phyloP scores from a whole-genome alignment of 2,888 invertebrate species.

The Odontomyia ornata region DNA sequence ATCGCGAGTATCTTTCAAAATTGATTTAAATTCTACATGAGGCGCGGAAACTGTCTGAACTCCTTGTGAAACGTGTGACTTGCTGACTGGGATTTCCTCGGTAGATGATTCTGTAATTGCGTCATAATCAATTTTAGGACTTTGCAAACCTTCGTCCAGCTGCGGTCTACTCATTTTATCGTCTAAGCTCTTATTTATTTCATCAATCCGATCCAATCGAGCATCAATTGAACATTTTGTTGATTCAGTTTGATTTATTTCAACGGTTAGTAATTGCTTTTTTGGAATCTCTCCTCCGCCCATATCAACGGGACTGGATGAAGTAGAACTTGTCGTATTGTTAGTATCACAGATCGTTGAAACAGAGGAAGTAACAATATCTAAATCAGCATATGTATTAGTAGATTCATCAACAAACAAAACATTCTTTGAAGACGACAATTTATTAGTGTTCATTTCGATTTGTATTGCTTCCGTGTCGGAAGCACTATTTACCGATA shows the following conservation, averaged over 20 bases:
- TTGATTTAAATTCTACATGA: constrained; percentile 27
- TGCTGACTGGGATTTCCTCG: neutral
- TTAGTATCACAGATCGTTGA: constrained; percentile 40
- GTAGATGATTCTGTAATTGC: constrained; percentile 25
- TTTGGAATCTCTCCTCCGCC: neutral
- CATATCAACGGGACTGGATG: neutral
- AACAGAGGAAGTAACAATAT: constrained; percentile 46
- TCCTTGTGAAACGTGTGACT: neutral
- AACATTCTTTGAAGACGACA: constrained; percentile 30
- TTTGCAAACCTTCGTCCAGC: constrained; percentile 2
- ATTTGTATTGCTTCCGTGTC: constrained; percentile 19
- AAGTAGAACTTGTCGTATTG: neutral
- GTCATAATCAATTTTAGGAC: constrained; percentile 27
- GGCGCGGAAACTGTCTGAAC: neutral
- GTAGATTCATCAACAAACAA: constrained; percentile 43
- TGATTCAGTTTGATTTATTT: constrained; percentile 55
- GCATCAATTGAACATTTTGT: constrained; percentile 60
- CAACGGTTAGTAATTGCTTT: constrained; percentile 53
- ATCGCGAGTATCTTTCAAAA: constrained; percentile 24
- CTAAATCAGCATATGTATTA: constrained; percentile 59
- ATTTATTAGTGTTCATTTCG: neutral
- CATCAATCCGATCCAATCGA: constrained; percentile 62
- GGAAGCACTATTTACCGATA: constrained; percentile 63
- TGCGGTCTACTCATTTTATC: constrained; percentile 58
- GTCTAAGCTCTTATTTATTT: constrained; percentile 60